Evolutionary conservation across 1,140 invertebrate genomes (phyloP), one percentile per base, ranked within the genome.

Genomic region (Tetragonula clypearis): DNA sequence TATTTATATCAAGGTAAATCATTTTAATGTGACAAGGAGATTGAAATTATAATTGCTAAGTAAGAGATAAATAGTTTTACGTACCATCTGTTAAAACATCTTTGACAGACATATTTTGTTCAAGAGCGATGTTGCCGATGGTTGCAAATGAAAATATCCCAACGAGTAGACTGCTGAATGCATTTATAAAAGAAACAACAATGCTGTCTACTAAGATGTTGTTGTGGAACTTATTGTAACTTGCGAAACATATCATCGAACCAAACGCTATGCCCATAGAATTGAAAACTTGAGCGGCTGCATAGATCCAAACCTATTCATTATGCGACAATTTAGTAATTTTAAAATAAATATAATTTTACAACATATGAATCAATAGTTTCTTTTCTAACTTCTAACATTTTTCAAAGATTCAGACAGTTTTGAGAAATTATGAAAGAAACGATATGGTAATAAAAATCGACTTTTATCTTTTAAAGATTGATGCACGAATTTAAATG

Each of bases 221-320:
- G 92, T 99, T 99, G 91, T 98, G 97, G 93, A 98, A 98, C 93
- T 97, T 97, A 94, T 99, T 99, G 95, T 99, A 99, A 92, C 98
- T 98, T n/a, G 98, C 97, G 93, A 99, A 99, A 91, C 98, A 98
- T 91, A 99, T 98, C 96, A 99, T 98, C 9, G 98, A 98, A 30
- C 98, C 98, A 91, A 98, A 98, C 1, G 98, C 98, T 58, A 98
- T 98, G 79, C 98, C 98, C 84, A 99, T 97, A 0, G 98, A 98
- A 95, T 98, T 98, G 93, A 99, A 98, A 87, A 98, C 98, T 95
- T 99, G 98, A 14, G 97, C 98, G 14, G 98, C 97, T 19, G 98
- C 98, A 93, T 98, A 98, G 21, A 98, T 97, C 98, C 98, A 99
- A 2, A 98, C 97, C 96, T 97, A 35, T 8, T 2, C 30, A 41